Conservation (phyloP, 2,888 invertebrate genomes). For the Argyresthia albistria region DNA sequence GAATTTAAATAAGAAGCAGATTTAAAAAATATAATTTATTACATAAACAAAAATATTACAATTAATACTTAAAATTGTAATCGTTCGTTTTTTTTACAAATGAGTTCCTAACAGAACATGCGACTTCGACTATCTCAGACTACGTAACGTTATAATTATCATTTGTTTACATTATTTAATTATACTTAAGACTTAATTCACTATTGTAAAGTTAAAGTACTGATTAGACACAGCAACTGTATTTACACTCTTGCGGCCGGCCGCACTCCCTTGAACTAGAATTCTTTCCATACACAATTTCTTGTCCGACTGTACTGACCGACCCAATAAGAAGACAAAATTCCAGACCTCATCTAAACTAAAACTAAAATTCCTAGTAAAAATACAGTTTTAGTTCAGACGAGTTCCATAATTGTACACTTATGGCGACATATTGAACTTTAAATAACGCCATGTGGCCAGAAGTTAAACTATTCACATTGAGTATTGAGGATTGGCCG, state of each 20-base stretch:
- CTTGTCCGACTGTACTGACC: slow-evolving; percentile 25
- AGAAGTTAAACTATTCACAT: not conserved
- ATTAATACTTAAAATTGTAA: slow-evolving; percentile 25
- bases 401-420: not conserved
- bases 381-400: not conserved
- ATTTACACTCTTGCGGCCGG: slow-evolving; percentile 43
- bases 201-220: slow-evolving; percentile 52
- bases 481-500: slow-evolving; percentile 2
- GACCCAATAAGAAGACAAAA: no score
- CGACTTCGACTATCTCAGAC: slow-evolving; percentile 38
- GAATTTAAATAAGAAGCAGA: slow-evolving; percentile 7
- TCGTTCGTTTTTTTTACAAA: slow-evolving; percentile 49
- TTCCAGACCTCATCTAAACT: no score
- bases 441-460: not conserved
- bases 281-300: slow-evolving; percentile 7
- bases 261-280: slow-evolving; percentile 28
- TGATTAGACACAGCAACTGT: slow-evolving; percentile 53
- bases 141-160: slow-evolving; percentile 13
- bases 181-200: slow-evolving; percentile 42
- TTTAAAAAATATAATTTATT: slow-evolving; percentile 69
- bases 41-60: slow-evolving; percentile 61
- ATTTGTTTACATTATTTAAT: slow-evolving; percentile 20
- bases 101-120: slow-evolving; percentile 19
- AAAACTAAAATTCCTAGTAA: not conserved
- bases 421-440: not conserved